phyloP scores from a whole-genome alignment of 1,140 invertebrate species.

The Daktulosphaira vitifoliae region DNA sequence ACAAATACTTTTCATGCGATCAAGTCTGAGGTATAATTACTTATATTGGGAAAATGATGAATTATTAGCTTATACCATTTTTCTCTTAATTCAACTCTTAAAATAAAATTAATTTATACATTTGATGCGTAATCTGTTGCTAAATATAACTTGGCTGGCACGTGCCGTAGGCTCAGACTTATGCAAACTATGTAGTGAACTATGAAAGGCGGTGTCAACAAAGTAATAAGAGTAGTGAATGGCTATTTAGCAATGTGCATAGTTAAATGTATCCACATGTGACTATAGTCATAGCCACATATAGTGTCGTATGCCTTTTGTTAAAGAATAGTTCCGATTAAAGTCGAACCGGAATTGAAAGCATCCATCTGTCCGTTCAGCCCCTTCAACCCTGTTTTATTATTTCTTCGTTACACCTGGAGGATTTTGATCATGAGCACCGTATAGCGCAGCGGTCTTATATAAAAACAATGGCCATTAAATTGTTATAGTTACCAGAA shows the following conservation, averaged over 20 bases:
- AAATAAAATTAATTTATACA: too few species aligned
- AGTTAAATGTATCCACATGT: slow-evolving; percentile 11
- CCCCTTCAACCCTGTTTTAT: slow-evolving; percentile 14
- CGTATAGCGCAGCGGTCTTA: not conserved
- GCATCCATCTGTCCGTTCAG: slow-evolving; percentile 20
- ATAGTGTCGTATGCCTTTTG: slow-evolving; percentile 9
- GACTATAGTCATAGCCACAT: too few species aligned
- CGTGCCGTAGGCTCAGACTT: slow-evolving; percentile 7
- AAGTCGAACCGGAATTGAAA: slow-evolving; percentile 32
- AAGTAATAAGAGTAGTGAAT: slow-evolving; percentile 19
- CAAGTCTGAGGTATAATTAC: too few species aligned
- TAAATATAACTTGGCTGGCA: too few species aligned
- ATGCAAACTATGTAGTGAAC: slow-evolving; percentile 20
- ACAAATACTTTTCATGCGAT: too few species aligned
- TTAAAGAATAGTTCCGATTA: slow-evolving; percentile 7
- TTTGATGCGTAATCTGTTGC: too few species aligned
- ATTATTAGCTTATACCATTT: too few species aligned
- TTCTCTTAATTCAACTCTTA: too few species aligned
- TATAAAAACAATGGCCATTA: slow-evolving; percentile 3
- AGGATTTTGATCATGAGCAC: slow-evolving; percentile 22
- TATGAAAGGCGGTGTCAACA: slow-evolving; percentile 5
- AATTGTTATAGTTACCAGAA: not conserved
- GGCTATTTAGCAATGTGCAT: slow-evolving; percentile 6
- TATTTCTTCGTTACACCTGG: slow-evolving; percentile 30
- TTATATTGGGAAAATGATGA: too few species aligned